Evolutionary conservation across 1,140 invertebrate species (phyloP).

Genomic region (Cherax quadricarinatus): DNA sequence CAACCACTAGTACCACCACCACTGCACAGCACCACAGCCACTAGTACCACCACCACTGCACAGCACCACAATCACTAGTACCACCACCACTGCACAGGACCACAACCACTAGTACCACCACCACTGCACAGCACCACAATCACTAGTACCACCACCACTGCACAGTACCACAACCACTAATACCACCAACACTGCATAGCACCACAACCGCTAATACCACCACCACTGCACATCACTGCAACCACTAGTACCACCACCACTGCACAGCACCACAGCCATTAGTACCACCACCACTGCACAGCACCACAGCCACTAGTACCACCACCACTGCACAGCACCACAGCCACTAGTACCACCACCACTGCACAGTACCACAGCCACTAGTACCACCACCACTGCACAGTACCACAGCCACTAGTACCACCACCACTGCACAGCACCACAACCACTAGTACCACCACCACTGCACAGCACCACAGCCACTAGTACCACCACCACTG

Average conservation of each 20-base stretch:
- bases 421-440: no score
- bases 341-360: background rate
- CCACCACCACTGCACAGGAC: background rate
- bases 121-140: slow-evolving; percentile 13
- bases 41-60: no score
- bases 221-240: slow-evolving; percentile 13
- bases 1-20: background rate
- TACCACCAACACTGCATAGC: background rate
- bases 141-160: background rate
- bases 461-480: no score
- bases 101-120: background rate
- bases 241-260: background rate
- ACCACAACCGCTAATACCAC: background rate
- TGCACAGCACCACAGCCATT: background rate
- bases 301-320: no score
- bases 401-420: background rate
- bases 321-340: background rate
- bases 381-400: background rate
- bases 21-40: background rate
- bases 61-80: no score
- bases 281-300: no score
- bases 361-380: slow-evolving; percentile 19
- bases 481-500: no score
- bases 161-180: no score
- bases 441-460: no score